phyloP scores from a whole-genome alignment of 2,888 invertebrate species.

The Ennomos quercinarius region DNA sequence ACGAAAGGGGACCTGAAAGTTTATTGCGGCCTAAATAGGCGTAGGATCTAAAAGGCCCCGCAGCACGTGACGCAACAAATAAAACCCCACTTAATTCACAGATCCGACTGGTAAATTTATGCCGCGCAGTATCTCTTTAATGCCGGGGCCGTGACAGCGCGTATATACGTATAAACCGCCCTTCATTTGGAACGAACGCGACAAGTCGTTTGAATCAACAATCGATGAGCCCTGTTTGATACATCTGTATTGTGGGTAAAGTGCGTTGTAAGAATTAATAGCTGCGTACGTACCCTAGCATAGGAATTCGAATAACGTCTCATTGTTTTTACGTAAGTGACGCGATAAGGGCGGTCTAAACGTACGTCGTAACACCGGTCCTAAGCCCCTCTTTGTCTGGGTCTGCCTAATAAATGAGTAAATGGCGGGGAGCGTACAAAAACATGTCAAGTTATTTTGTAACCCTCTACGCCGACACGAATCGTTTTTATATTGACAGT shows the following conservation, averaged over 20 bases:
- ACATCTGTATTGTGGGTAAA: constrained; percentile 45
- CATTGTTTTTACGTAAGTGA: constrained; percentile 30
- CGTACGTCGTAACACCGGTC: constrained; percentile 13
- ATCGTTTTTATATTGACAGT: constrained; percentile 15
- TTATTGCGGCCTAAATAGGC: constrained; percentile 60
- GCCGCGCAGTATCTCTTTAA: constrained; percentile 79
- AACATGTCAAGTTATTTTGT: constrained; percentile 21
- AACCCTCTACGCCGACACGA: constrained; percentile 11
- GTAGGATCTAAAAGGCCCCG: constrained; percentile 59
- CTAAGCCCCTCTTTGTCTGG: constrained; percentile 22
- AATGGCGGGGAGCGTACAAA: constrained; percentile 18
- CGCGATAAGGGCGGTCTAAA: constrained; percentile 22
- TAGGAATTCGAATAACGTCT: constrained; percentile 40
- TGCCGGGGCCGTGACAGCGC: constrained; percentile 77
- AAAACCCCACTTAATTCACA: constrained; percentile 81
- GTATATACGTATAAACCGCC: constrained; percentile 70
- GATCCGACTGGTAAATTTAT: constrained; percentile 79
- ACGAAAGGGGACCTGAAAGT: constrained; percentile 53
- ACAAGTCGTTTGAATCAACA: constrained; percentile 69
- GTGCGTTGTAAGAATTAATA: constrained; percentile 47
- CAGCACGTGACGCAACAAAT: constrained; percentile 79
- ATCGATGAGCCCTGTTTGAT: constrained; percentile 54
- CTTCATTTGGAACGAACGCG: constrained; percentile 59
- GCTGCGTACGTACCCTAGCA: constrained; percentile 39
- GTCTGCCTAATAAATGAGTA: constrained; percentile 18